Evolutionary conservation across 2,113 vertebrate species (phyloP).

Genomic region (Tupaia chinensis): DNA sequence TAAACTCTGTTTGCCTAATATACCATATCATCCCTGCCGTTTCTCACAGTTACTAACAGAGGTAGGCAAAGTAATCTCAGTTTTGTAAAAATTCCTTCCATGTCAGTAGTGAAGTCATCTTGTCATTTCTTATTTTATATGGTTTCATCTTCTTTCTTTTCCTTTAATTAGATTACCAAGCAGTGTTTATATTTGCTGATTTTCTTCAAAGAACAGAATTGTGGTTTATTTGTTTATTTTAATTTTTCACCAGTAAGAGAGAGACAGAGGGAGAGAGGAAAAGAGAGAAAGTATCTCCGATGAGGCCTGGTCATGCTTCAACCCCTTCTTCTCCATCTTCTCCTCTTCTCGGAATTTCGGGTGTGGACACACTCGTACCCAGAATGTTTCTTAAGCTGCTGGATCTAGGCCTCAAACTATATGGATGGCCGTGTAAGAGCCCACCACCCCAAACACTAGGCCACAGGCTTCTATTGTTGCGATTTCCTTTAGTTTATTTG

Average conservation of each 20-base stretch:
- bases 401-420: no score
- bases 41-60: background rate
- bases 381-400: no score
- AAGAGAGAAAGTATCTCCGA: no score
- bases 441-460: no score
- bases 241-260: no score
- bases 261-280: no score
- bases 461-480: background rate
- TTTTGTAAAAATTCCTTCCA: background rate
- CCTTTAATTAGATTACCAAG: background rate
- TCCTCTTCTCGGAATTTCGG: no score
- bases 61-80: background rate
- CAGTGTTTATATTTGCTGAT: background rate
- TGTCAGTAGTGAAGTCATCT: background rate
- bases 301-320: no score
- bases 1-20: background rate
- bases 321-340: no score
- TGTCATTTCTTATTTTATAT: background rate
- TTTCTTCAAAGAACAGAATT: background rate
- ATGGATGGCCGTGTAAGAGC: no score
- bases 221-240: background rate
- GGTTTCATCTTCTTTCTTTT: background rate
- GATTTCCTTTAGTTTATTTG: background rate
- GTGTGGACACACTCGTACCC: no score
- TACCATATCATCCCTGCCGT: background rate